Evolutionary conservation across 2,797 vertebrate genomes (phyloP).

Genomic region (Sphenopsis melanotis): DNA sequence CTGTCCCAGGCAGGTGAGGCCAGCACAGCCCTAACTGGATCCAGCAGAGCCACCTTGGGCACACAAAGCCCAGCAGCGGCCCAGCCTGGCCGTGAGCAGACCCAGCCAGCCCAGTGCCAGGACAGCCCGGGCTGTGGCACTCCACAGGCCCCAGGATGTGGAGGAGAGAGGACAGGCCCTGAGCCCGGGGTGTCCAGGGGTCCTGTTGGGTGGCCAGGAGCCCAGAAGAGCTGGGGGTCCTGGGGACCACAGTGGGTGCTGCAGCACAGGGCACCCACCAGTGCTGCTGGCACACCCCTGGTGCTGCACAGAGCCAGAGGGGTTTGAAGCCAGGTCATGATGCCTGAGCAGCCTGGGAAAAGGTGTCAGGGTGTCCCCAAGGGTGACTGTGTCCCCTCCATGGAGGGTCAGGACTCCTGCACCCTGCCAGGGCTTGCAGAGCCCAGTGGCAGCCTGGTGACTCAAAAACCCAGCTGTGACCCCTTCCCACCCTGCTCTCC

Average conservation of each 20-base stretch:
- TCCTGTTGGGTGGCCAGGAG: background rate
- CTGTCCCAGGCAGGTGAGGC: background rate
- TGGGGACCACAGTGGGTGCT: background rate
- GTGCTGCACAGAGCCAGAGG: background rate
- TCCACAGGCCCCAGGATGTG: rapidly evolving
- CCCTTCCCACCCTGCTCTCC: background rate
- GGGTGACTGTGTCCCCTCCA: background rate
- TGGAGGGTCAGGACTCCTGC: background rate
- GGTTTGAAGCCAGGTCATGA: background rate
- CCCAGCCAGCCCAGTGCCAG: background rate
- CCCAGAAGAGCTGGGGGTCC: background rate
- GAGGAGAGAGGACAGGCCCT: background rate
- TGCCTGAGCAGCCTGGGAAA: background rate
- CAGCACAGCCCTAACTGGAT: background rate
- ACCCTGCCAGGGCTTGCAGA: background rate
- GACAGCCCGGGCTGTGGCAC: rapidly evolving
- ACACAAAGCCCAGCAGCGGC: background rate
- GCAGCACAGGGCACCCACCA: background rate
- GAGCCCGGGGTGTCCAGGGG: background rate
- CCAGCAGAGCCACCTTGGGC: background rate
- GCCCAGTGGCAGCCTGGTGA: background rate
- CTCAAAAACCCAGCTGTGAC: rapidly evolving
- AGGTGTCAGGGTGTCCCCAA: background rate
- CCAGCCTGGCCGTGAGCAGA: background rate
- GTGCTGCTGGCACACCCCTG: rapidly evolving